These are phyloP conservation scores for Pontoporia blainvillei DNA, from an alignment of 2,113 vertebrate species.

Conservation along the genomic window DNA sequence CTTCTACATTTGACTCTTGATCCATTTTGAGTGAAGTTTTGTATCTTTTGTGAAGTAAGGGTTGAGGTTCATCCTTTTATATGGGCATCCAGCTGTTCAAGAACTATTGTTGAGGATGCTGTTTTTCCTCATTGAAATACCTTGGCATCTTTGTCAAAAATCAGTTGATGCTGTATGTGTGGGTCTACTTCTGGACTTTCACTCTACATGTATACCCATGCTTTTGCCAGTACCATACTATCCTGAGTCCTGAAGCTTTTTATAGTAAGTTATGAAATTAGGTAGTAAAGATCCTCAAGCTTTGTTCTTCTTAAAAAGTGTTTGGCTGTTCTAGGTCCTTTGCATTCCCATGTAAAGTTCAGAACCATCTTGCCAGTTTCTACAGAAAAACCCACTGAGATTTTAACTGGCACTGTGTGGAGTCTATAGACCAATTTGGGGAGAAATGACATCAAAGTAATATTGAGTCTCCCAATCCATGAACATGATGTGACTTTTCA, in stretches of 20 bases:
- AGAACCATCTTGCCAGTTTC: not conserved
- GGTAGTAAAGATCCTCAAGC: not conserved
- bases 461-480: not conserved
- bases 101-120: not conserved
- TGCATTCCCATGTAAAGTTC: not conserved
- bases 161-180: no score
- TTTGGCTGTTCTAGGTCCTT: not conserved
- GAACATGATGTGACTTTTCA: not conserved
- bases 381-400: not conserved
- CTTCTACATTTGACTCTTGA: not conserved
- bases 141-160: not conserved
- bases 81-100: not conserved
- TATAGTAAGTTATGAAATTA: not conserved
- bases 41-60: not conserved
- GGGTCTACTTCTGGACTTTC: not conserved
- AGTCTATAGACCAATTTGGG: not conserved
- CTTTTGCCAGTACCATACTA: not conserved
- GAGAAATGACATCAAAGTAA: not conserved
- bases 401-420: not conserved
- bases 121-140: not conserved
- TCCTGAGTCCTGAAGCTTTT: not conserved
- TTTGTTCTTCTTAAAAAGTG: not conserved
- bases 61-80: not conserved
- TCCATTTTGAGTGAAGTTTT: not conserved
- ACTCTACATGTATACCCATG: fast-evolving